These are phyloP conservation scores for Orchestia grillus DNA, from an alignment of 1,140 invertebrate species.

Conservation along the genomic window DNA sequence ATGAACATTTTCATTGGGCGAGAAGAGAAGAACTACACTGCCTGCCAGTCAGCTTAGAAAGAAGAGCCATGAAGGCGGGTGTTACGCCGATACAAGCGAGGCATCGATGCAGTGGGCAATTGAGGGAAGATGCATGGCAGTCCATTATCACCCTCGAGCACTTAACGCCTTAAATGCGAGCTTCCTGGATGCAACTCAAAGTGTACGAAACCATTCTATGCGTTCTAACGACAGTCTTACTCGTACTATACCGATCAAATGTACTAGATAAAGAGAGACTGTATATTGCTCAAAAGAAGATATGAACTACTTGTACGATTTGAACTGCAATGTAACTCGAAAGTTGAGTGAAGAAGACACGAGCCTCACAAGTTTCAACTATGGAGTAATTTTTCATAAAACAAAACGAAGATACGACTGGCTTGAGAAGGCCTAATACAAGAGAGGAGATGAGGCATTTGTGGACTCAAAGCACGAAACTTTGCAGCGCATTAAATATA, in stretches of 20 bases:
- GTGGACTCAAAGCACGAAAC: neutral
- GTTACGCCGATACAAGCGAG: neutral
- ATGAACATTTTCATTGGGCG: neutral
- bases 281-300: neutral
- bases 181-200: neutral
- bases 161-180: neutral
- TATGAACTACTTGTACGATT: neutral
- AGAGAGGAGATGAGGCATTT: neutral
- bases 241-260: neutral
- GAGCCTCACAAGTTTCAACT: neutral
- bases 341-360: neutral
- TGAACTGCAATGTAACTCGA: too few species aligned
- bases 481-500: neutral
- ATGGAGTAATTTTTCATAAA: neutral
- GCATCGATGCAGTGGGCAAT: neutral
- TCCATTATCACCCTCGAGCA: neutral
- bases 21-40: neutral
- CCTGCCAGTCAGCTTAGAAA: neutral
- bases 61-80: neutral
- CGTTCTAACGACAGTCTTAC: neutral
- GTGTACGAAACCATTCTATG: neutral
- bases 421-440: neutral
- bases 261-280: neutral
- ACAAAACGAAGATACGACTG: neutral
- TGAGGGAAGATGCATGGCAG: slow-evolving; percentile 8